These are phyloP conservation scores for Didymodactylos carnosus DNA, from an alignment of 2,888 invertebrate species.

Conservation along the genomic window DNA sequence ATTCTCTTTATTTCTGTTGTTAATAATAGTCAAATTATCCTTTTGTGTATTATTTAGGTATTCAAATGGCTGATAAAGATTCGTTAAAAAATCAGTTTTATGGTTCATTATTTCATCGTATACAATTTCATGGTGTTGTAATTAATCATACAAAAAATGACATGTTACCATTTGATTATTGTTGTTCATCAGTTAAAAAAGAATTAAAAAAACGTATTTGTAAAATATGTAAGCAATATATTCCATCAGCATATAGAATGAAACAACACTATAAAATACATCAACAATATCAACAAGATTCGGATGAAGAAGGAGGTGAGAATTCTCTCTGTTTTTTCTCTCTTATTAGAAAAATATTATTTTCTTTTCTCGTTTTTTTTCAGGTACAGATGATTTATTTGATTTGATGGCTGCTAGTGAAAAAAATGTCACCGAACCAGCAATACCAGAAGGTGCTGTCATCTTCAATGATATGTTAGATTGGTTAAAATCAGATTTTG, in stretches of 20 bases:
- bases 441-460: background rate
- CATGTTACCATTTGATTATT: background rate
- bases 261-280: background rate
- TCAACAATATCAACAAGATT: background rate
- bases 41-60: no score
- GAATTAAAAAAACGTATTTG: background rate
- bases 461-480: background rate
- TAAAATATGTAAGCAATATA: background rate
- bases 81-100: background rate
- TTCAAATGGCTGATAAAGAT: background rate
- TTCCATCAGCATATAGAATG: background rate
- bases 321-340: no score
- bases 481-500: background rate
- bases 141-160: background rate
- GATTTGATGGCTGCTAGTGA: no score
- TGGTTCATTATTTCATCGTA: background rate
- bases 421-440: no score
- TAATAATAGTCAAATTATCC: no score
- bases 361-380: no score
- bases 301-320: background rate
- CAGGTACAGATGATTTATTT: no score
- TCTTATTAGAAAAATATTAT: no score
- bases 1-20: no score
- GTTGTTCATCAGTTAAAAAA: background rate
- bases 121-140: background rate